phyloP scores from a whole-genome alignment of 2,797 vertebrate species.

The Cyclopterus lumpus region DNA sequence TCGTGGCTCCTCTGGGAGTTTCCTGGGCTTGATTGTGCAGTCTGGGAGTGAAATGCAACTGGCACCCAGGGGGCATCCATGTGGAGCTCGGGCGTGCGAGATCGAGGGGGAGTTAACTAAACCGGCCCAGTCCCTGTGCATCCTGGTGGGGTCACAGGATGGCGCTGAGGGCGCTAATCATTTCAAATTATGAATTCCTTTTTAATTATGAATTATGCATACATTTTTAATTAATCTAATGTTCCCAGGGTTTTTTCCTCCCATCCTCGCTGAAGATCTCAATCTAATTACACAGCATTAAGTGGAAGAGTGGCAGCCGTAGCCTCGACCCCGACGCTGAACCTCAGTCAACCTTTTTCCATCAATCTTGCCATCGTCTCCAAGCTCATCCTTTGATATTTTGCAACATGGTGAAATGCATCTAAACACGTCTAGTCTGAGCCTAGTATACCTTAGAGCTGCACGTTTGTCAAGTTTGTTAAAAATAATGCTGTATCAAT shows the following conservation, averaged over 20 bases:
- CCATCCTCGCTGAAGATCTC: slow-evolving; percentile 80
- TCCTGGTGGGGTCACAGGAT: slow-evolving; percentile 81
- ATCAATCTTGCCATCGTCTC: slow-evolving; percentile 81
- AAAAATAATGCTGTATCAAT: slow-evolving; percentile 36
- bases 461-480: slow-evolving; percentile 55
- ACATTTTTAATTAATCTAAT: slow-evolving; percentile 91
- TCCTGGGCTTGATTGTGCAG: slow-evolving; percentile 78
- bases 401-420: slow-evolving; percentile 70
- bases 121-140: slow-evolving; percentile 71
- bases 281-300: slow-evolving; percentile 88
- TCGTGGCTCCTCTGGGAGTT: slow-evolving; percentile 77
- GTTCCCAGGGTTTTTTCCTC: slow-evolving; percentile 83
- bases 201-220: slow-evolving; percentile 92
- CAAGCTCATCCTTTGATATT: slow-evolving; percentile 72
- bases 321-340: slow-evolving; percentile 76
- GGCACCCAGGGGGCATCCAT: slow-evolving; percentile 75
- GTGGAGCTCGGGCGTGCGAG: slow-evolving; percentile 58
- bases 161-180: slow-evolving; percentile 84
- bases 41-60: slow-evolving; percentile 78
- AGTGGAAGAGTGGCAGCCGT: slow-evolving; percentile 80
- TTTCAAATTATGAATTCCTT: slow-evolving; percentile 88
- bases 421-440: slow-evolving; percentile 63
- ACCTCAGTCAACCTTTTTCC: slow-evolving; percentile 80
- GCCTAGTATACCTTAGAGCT: slow-evolving; percentile 43
- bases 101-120: slow-evolving; percentile 81